Percentiles rank a stretch among this genome's conserved stretches.
These are phyloP conservation scores for Ammodytes dubius DNA, from an alignment of 2,113 vertebrate species.

Conservation along the genomic window DNA sequence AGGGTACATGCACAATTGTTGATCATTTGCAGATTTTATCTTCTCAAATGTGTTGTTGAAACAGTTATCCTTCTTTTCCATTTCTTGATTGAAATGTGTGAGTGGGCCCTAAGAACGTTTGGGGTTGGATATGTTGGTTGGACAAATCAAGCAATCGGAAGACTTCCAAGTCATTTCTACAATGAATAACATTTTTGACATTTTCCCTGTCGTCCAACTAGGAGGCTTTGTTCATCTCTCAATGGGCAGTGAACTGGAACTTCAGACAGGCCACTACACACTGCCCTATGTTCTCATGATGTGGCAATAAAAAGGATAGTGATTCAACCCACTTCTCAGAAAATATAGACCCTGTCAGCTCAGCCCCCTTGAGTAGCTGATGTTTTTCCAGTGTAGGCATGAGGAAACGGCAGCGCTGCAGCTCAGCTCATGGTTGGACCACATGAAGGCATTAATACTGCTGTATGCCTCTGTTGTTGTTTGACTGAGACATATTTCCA, in stretches of 20 bases:
- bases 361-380: conserved; percentile 16
- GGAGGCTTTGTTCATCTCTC: neutral
- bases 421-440: conserved; percentile 61
- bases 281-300: neutral
- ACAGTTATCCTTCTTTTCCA: neutral
- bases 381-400: conserved; percentile 58
- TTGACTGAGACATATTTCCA: conserved; percentile 82
- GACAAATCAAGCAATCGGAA: neutral
- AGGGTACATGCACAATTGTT: too few species aligned
- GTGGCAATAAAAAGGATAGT: conserved; percentile 11
- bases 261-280: neutral
- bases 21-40: neutral
- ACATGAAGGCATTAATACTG: conserved; percentile 68
- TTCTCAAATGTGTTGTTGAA: neutral
- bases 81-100: neutral
- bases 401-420: conserved; percentile 59
- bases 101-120: neutral
- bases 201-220: neutral
- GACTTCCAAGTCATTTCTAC: neutral
- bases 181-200: neutral
- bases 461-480: conserved; percentile 63
- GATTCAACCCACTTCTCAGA: conserved; percentile 18
- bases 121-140: neutral
- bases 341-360: conserved; percentile 37
- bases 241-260: neutral